Base-by-base conservation (phyloP, 2,888 invertebrate genomes). In the Metallyticus violacea region DNA sequence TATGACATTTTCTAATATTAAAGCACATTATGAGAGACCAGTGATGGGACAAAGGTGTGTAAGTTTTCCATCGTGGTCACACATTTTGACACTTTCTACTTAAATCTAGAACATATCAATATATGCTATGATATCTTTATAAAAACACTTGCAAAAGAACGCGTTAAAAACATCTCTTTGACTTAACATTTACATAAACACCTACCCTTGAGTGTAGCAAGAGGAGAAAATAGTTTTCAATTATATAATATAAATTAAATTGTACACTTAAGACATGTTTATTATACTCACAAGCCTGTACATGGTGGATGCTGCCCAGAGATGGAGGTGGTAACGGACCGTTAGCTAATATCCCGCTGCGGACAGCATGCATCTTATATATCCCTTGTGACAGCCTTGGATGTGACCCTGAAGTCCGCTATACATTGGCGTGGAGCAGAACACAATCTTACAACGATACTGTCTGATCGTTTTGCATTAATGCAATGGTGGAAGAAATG, bases 221-320 rank as follows among this genome's bases (percentile, higher is more conserved):
- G n/a, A n/a, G n/a, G n/a, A n/a, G n/a, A n/a, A n/a, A n/a, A n/a
- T n/a, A n/a, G n/a, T n/a, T n/a, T n/a, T n/a, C n/a, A n/a, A n/a
- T n/a, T n/a, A n/a, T n/a, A n/a, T n/a, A n/a, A n/a, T n/a, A n/a
- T n/a, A n/a, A n/a, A n/a, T n/a, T n/a, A n/a, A n/a, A n/a, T n/a
- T n/a, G n/a, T n/a, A n/a, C n/a, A n/a, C n/a, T n/a, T n/a, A n/a
- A n/a, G n/a, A n/a, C n/a, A n/a, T n/a, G n/a, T n/a, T n/a, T 9
- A 15, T 15, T 62, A 77, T 88, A 88, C 88, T 88, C 80, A 88
- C 88, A 87, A 88, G 88, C 87, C 82, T 88, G 87, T 82, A 79
- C 87, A 87, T 88, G 88, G 78, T 86, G 85, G 77, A 77, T 30
- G 86, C 86, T 82, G 86, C 40, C 80, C 83, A 26, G 82, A 81